Base-by-base conservation (phyloP, 1,140 invertebrate genomes). In the Papilio polyxenes region DNA sequence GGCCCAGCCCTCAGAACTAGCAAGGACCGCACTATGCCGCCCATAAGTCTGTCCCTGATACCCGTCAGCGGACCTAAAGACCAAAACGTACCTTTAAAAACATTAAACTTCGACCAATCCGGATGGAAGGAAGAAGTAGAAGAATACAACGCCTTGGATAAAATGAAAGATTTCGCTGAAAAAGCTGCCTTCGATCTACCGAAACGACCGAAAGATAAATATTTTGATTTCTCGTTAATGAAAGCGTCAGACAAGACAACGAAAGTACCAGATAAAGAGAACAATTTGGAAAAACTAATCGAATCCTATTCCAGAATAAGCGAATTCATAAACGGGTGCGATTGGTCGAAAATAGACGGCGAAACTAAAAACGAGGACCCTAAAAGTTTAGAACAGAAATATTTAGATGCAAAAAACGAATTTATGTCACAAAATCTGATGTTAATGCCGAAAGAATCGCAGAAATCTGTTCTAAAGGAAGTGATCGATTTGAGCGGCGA, bases 121-220 rank as follows among this genome's bases (percentile, higher is more conserved):
- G 85, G 85, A n/a, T 92, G 89, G 87, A 92, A 91, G 82, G 89
- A 88, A 37, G 87, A 91, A 37, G 78, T 83, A 9, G 91, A 93
- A 40, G 92, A 95, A 86, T 95, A 95, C 82, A 95, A 95, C 83
- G 94, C 94, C 0, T 82, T 95, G 59, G 94, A 95, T 72, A 95
- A 95, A 89, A 95, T 95, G 91, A 94, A 94, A 82, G 92, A 94
- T 82, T 95, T 95, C 87, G 94, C 94, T 20, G 92, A 95, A 82
- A 95, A 93, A 84, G 94, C 93, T 0, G 90, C 94, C 0, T 92
- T 95, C 85, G 92, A 94, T 81, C 86, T 94, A 3, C 91, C 92
- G 0, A 95, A 95, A 89, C 84, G 87, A 17, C 81, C 85, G 0
- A 93, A 91, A 83, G 90, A 92, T 51, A 94, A 93, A 85, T 90